A percentile compares a stretch with the other conserved stretches of the same genome.
Conservation (phyloP, 2,888 invertebrate species). For the Apomyelois bistriatella region DNA sequence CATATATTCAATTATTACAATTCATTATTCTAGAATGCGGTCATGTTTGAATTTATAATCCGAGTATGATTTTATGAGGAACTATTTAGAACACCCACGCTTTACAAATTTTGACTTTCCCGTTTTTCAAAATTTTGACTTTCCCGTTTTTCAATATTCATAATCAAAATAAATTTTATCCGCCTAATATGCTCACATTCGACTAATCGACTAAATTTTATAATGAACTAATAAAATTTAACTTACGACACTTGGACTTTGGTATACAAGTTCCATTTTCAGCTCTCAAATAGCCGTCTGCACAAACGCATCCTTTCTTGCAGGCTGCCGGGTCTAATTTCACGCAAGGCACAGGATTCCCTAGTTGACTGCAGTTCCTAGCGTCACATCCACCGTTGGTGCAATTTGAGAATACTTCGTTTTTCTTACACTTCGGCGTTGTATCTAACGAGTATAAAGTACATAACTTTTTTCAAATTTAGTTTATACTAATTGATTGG, state of each 20-base stretch:
- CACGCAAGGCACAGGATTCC: slow-evolving; percentile 12
- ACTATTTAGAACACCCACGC: no score
- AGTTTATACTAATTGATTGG: no score
- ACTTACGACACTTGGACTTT: slow-evolving; percentile 22
- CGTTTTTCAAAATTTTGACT: no score
- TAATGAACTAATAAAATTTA: neutral
- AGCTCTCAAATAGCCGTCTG: slow-evolving; percentile 28
- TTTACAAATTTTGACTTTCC: no score
- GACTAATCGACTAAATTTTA: neutral
- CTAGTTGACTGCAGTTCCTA: slow-evolving; percentile 11
- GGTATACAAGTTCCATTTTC: slow-evolving; percentile 30
- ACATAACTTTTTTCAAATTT: no score
- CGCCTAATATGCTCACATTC: neutral
- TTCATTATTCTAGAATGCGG: no score
- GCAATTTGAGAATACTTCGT: slow-evolving; percentile 13
- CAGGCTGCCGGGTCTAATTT: slow-evolving; percentile 14
- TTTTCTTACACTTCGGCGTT: neutral
- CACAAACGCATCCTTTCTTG: slow-evolving; percentile 29
- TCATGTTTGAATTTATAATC: no score
- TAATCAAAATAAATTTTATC: neutral
- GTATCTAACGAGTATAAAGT: neutral
- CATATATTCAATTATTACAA: no score
- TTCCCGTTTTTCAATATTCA: no score
- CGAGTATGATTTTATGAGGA: no score
- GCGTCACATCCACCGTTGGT: slow-evolving; percentile 16